Evolutionary conservation across 2,888 invertebrate species (phyloP).

Genomic region (Loripinus fragilis): DNA sequence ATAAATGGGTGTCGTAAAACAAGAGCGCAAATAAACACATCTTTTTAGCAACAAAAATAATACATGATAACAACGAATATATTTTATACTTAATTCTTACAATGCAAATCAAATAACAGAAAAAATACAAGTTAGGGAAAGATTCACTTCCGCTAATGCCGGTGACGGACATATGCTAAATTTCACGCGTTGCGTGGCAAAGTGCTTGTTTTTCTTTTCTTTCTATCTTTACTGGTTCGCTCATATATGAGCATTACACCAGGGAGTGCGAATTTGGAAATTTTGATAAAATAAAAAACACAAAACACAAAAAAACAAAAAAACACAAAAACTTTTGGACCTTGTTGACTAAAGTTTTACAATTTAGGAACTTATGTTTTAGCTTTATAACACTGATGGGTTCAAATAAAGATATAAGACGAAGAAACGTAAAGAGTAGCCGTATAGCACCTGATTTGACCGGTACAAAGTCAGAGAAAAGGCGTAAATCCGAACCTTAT

Average conservation of each 20-base stretch:
- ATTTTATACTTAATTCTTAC: too few relatives aligned
- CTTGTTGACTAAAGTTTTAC: neutral
- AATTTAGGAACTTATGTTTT: neutral
- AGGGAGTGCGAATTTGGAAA: too few relatives aligned
- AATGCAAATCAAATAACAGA: too few relatives aligned
- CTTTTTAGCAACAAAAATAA: too few relatives aligned
- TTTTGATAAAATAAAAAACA: too few relatives aligned
- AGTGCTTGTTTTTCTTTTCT: neutral
- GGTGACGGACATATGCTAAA: neutral
- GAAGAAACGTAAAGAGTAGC: conserved; percentile 49
- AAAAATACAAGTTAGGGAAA: too few relatives aligned
- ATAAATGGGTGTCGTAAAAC: too few relatives aligned
- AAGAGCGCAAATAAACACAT: too few relatives aligned
- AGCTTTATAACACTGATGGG: neutral
- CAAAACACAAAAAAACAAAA: too few relatives aligned
- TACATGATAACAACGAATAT: too few relatives aligned
- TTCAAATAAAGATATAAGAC: conserved; percentile 21
- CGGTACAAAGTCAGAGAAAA: conserved; percentile 36
- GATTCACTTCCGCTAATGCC: neutral
- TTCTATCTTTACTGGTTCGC: too few relatives aligned
- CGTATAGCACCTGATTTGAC: conserved; percentile 39
- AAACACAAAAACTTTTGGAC: neutral
- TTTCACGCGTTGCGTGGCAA: conserved; percentile 7
- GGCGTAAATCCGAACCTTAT: conserved; percentile 9
- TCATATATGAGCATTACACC: too few relatives aligned